Evolutionary conservation across 2,797 vertebrate genomes (phyloP).

Genomic region (Paedocypris micromegethes): DNA sequence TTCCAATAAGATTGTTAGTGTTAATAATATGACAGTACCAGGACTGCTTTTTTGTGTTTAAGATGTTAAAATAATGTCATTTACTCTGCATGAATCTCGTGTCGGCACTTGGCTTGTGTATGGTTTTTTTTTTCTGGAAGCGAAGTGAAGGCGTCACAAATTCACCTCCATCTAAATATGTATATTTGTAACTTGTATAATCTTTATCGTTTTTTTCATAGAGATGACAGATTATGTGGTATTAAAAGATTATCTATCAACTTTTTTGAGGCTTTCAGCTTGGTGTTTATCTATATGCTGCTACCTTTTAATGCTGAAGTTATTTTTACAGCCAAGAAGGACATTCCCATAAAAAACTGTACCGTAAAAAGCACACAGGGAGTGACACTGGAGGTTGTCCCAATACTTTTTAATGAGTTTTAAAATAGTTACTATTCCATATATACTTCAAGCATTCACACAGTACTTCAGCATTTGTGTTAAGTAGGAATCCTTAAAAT

Average conservation of each 20-base stretch:
- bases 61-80: conserved; percentile 53
- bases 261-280: conserved; percentile 30
- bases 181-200: conserved; percentile 74
- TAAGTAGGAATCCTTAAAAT: too few species aligned
- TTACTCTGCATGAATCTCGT: conserved; percentile 50
- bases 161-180: conserved; percentile 33
- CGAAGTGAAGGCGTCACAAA: background rate
- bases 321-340: too few species aligned
- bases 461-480: too few species aligned
- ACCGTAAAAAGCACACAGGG: too few species aligned
- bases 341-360: too few species aligned
- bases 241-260: conserved; percentile 64
- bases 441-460: too few species aligned
- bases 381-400: too few species aligned
- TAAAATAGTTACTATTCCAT: too few species aligned
- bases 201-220: conserved; percentile 57
- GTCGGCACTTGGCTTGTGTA: conserved; percentile 12
- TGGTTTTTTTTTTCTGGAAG: background rate
- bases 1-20: conserved; percentile 26
- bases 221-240: conserved; percentile 53
- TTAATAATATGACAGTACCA: conserved; percentile 46
- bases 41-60: conserved; percentile 58
- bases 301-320: too few species aligned
- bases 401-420: too few species aligned
- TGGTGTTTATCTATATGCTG: too few species aligned